Conservation (phyloP, 2,888 invertebrate species). For the Heliconius ismenius region DNA sequence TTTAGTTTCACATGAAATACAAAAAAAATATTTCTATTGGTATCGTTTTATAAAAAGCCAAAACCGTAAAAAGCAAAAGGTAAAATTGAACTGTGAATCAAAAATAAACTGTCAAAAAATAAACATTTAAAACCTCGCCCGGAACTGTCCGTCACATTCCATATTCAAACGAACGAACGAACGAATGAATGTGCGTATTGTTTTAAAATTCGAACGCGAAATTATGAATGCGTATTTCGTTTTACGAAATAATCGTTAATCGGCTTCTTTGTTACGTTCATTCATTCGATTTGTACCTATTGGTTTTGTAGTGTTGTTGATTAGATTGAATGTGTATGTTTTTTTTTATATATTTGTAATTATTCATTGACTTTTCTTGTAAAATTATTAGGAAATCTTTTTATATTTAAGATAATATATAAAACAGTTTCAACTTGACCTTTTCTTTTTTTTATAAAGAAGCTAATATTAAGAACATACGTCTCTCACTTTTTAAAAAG, state of each 20-base stretch:
- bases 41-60: constrained; percentile 53
- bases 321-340: not conserved
- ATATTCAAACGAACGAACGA: constrained; percentile 72
- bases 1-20: not conserved
- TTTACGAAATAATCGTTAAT: constrained; percentile 73
- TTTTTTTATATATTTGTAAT: not conserved
- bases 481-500: not conserved
- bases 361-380: not conserved
- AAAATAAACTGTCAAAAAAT: constrained; percentile 50
- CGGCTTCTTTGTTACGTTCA: constrained; percentile 78
- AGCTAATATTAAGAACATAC: no score
- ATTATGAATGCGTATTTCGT: constrained; percentile 67
- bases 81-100: constrained; percentile 59
- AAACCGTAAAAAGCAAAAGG: constrained; percentile 54
- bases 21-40: constrained; percentile 19
- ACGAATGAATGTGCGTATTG: constrained; percentile 57
- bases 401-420: no score
- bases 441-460: no score
- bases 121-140: constrained; percentile 67
- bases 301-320: not conserved
- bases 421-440: no score
- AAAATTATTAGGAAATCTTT: no score
- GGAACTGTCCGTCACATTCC: constrained; percentile 73
- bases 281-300: constrained; percentile 51
- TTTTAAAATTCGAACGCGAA: constrained; percentile 71